Evolutionary conservation across 1,140 invertebrate genomes (phyloP), one percentile per base, ranked within the genome.

Genomic region (Drosophila murphyi): DNA sequence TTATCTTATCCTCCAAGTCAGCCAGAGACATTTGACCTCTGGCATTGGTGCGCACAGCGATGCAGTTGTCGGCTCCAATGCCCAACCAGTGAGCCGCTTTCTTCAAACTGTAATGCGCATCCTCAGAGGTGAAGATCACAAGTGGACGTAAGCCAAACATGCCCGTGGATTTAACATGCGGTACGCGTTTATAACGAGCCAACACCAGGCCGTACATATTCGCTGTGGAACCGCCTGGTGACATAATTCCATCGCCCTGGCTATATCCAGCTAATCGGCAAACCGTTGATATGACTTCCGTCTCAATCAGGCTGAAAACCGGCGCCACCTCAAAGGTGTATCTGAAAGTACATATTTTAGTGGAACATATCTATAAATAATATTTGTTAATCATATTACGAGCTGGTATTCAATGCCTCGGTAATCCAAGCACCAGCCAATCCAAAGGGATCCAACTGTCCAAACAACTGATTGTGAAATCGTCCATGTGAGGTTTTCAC

Each of bases 21-120:
- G 92, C 69, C 0, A 94, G 78, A 4, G 94, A 82, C 95, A 97
- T 97, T 51, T 94, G 93, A 5, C 96, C 96, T 2, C 83, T 60
- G 2, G 93, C 83, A 88, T 97, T 96, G 1, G 95, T 95, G 75
- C 95, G 94, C 0, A 98, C 94, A 77, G 94, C 90, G 32, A 95
- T 90, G 4, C 97, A 94, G 88, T 95, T 96, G 31, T 98, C 95
- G 0, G 95, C 96, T 0, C 97, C 97, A 31, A 98, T 92, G 0
- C 97, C 97, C 5, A 98, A 92, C 95, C 97, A 96, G 80, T 97
- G 95, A 2, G 95, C 95, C 3, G 94, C 95, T 93, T 97, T 97
- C 73, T 94, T 94, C 10, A 98, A 95, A 0, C 98, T 98, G 92
- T 98, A 99, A 92, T 99, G 98, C 64, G 96, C 93, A 93, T 97